Evolutionary conservation across 2,888 invertebrate species (phyloP), one percentile per base, ranked within the genome.

Genomic region (Mamestra brassicae): DNA sequence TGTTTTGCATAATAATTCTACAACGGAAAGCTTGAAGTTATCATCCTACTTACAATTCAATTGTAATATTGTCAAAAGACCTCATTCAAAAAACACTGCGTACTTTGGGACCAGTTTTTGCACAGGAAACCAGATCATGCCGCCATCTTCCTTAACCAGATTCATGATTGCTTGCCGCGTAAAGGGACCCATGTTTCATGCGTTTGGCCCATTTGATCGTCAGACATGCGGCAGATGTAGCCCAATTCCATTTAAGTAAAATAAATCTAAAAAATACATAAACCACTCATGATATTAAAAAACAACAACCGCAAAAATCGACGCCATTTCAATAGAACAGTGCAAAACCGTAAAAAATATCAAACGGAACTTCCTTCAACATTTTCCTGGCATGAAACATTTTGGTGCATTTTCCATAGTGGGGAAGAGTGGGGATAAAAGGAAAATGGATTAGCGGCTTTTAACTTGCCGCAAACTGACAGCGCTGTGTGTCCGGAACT

Each of bases 361-460:
- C 80, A 79, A 76, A 71, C 71, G 72, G 79, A 85, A 85, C 84
- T 89, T 90, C 87, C 73, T 89, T 82, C 85, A 83, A 87, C 79
- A 88, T 90, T 89, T 90, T 86, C 80, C 84, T 83, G 81, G 85
- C 80, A 84, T 88, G 85, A 81, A 89, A 89, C 82, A 88, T 92
- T 91, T 90, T 82, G 85, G 87, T 89, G 88, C 90, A 89, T 90
- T 90, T 91, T 86, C 90, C 89, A 87, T 89, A 88, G 85, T 82
- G 78, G 86, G 85, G 87, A 88, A 88, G 90, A 88, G 87, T 83
- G 80, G 87, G 88, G 88, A 89, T 91, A 89, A 91, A 91, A 91
- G 89, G 93, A 92, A 94, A 94, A 94, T 94, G 94, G 94, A 94
- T 94, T 94, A 94, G 94, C 87, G 94, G 94, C 90, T 93, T 93